phyloP scores from a whole-genome alignment of 2,888 invertebrate genomes.

The Lysandra bellargus region DNA sequence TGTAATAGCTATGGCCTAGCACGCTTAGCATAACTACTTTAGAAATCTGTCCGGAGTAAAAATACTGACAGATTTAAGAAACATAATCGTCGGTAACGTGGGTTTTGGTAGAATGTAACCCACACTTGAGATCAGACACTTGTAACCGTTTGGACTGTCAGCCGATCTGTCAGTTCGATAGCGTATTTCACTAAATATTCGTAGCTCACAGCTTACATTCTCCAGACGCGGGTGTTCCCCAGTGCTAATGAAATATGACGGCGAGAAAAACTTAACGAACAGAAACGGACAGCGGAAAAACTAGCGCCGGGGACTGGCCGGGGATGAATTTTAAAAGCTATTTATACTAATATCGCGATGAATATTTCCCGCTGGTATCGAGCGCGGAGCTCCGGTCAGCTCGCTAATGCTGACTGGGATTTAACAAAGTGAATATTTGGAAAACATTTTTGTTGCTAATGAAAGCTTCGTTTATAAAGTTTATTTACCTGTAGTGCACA shows the following conservation, averaged over 20 bases:
- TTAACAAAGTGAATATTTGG: constrained; percentile 2
- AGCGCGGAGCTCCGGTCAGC: neutral
- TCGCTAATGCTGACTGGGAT: neutral
- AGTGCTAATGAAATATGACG: neutral
- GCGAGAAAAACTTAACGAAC: neutral
- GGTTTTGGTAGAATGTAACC: neutral
- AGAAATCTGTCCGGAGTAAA: no score
- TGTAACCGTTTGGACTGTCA: neutral
- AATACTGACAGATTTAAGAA: neutral
- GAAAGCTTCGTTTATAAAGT: neutral
- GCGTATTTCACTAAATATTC: neutral
- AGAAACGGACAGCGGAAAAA: neutral
- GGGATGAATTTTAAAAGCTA: constrained; percentile 2
- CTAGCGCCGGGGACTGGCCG: neutral
- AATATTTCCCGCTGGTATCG: neutral
- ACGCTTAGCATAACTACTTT: neutral
- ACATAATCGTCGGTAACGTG: neutral
- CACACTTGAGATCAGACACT: neutral
- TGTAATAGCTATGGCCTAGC: neutral
- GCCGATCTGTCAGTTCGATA: neutral
- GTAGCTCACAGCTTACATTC: neutral
- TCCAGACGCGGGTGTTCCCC: neutral
- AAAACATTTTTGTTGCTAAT: neutral
- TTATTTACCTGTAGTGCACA: neutral
- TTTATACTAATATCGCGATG: constrained; percentile 18